Conservation (phyloP, 2,888 invertebrate genomes). For the Acrocyrtus sp. region DNA sequence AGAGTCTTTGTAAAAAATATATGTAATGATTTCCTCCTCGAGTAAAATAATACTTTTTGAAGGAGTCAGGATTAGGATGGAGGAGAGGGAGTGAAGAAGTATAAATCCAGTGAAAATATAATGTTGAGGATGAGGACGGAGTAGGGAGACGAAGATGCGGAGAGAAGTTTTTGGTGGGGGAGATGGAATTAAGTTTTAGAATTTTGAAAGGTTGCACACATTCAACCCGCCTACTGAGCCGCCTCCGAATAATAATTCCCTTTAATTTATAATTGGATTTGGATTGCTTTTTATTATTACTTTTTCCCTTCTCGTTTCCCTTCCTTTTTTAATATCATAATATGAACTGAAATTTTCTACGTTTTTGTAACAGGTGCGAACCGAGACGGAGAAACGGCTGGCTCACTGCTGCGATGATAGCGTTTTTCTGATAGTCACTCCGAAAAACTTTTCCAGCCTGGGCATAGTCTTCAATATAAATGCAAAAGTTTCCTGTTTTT, state of each 20-base stretch:
- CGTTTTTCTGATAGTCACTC: too few relatives aligned
- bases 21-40: neutral
- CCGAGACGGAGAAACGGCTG: conserved; percentile 10
- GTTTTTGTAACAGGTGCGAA: conserved; percentile 55
- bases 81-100: conserved; percentile 11
- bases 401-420: neutral
- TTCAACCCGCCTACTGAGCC: conserved; percentile 45
- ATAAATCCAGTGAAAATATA: too few relatives aligned
- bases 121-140: too few relatives aligned
- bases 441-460: too few relatives aligned
- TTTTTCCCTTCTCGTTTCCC: conserved; percentile 15
- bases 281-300: conserved; percentile 52
- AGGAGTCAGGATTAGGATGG: neutral
- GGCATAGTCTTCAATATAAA: too few relatives aligned
- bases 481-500: too few relatives aligned
- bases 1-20: too few relatives aligned
- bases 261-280: conserved; percentile 54
- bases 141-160: too few relatives aligned
- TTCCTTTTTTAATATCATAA: conserved; percentile 39
- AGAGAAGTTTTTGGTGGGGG: too few relatives aligned
- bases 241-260: conserved; percentile 55
- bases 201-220: conserved; percentile 52
- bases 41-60: too few relatives aligned
- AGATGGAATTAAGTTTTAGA: conserved; percentile 49
- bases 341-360: conserved; percentile 28